phyloP scores from a whole-genome alignment of 2,888 invertebrate species.

The Volucella inanis region DNA sequence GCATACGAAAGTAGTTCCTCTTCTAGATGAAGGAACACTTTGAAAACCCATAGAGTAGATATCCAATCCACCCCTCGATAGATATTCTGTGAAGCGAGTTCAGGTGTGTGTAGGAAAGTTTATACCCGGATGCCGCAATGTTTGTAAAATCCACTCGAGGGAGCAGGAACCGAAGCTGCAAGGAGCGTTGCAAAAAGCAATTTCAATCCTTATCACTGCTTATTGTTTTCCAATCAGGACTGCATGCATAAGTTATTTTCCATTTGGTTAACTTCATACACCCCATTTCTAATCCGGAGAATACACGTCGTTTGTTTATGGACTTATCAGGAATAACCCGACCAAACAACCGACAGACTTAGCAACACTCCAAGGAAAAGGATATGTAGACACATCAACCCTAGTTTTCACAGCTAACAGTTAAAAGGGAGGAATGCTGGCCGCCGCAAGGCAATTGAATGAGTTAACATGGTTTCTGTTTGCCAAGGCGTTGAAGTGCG shows the following conservation, averaged over 20 bases:
- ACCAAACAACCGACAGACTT: neutral
- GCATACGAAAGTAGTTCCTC: slow-evolving; percentile 37
- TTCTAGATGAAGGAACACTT: slow-evolving; percentile 19
- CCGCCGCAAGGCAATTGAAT: slow-evolving; percentile 59
- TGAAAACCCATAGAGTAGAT: slow-evolving; percentile 9
- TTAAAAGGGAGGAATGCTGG: neutral
- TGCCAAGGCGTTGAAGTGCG: slow-evolving; percentile 68
- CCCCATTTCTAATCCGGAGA: slow-evolving; percentile 28
- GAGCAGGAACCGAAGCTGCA: neutral
- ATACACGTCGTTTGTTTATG: slow-evolving; percentile 64
- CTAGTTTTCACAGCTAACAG: neutral
- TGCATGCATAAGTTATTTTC: slow-evolving; percentile 74
- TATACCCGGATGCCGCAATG: slow-evolving; percentile 54
- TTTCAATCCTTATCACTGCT: slow-evolving; percentile 73
- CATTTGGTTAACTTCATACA: slow-evolving; percentile 70
- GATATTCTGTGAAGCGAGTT: slow-evolving; percentile 38
- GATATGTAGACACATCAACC: slow-evolving; percentile 1
- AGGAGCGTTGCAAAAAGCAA: slow-evolving; percentile 62
- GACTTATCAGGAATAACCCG: slow-evolving; percentile 43
- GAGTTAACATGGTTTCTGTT: slow-evolving; percentile 69
- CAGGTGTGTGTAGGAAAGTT: slow-evolving; percentile 49
- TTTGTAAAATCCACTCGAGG: slow-evolving; percentile 53
- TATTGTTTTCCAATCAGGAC: slow-evolving; percentile 74
- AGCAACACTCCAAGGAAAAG: slow-evolving; percentile 17
- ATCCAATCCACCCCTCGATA: neutral